Base-by-base conservation (phyloP, 2,888 invertebrate species). In the Phengaris alcon region DNA sequence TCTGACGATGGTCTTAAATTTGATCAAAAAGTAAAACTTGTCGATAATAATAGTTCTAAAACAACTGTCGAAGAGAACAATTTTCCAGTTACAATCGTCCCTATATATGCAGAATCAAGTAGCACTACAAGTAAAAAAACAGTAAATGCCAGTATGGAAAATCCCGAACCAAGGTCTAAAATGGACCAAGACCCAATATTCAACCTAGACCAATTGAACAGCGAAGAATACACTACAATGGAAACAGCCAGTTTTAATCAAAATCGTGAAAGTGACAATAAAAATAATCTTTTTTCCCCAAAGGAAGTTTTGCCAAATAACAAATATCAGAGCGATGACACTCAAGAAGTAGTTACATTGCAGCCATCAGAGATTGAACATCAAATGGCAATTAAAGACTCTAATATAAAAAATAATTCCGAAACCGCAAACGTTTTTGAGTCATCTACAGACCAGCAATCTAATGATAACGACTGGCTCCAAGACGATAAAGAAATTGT, bases 391-490 rank as follows among this genome's bases (percentile, higher is more conserved):
- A 85, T 84, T 76, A 87, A 87, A 64, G 83, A 86, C 15, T 84
- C 87, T n/a, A 84, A 86, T 76, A 87, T 87, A 80, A 81, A 85
- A 1, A 86, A 88, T 51, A 83, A 86, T 79, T 85, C 88, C 68
- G 78, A 83, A 77, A 80, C 79, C 54, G 82, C 80, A 46, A 76
- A 68, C 72, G 59, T 57, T 54, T 74, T 74, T 73, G 77, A 75
- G 52, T 73, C 13, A 73, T 68, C n/a, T 35, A 54, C n/a, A 68
- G 35, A 15, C 5, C 82, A 82, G 78, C 77, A 80, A 0, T 81
- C 83, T 8, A 85, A 85, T 73, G 85, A 85, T 69, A 84, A 78
- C 77, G 88, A 88, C 73, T 90, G 89, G 89, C 83, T 90, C 68
- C 85, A 88, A 81, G 78, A 82, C 76, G 77, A 78, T 76, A 77